A percentile compares a stretch with the other conserved stretches of the same genome.
Conservation (phyloP, 2,888 invertebrate species). For the Mamestra brassicae region DNA sequence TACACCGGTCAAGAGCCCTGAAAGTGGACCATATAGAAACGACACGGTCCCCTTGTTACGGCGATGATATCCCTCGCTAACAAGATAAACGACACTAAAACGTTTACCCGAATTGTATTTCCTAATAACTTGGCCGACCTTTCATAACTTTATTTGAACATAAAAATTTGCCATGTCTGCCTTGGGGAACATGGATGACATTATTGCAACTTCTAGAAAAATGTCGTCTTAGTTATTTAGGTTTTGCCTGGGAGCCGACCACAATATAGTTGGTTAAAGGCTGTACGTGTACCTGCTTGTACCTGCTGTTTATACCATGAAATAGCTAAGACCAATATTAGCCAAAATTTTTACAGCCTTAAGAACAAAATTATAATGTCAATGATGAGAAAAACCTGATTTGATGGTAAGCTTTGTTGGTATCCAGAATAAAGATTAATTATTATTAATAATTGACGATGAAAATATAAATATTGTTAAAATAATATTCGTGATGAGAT, state of each 20-base stretch:
- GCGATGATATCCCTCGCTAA: constrained; percentile 49
- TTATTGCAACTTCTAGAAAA: neutral
- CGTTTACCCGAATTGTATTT: constrained; percentile 52
- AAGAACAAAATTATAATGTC: no score
- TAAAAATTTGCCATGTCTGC: neutral
- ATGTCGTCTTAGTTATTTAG: no score
- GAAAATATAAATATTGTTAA: constrained; percentile 6
- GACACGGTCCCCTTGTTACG: constrained; percentile 59
- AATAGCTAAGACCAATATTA: neutral
- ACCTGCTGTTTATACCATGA: no score
- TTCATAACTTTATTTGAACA: constrained; percentile 24
- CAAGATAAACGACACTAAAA: constrained; percentile 57
- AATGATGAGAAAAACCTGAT: no score
- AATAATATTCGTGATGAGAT: neutral
- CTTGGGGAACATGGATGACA: neutral
- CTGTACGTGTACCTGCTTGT: no score
- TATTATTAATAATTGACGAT: neutral
- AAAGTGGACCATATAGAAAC: constrained; percentile 32
- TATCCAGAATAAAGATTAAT: no score
- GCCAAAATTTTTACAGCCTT: neutral
- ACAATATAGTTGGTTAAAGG: no score
- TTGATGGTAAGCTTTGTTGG: no score
- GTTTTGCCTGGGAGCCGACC: no score
- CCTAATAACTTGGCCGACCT: constrained; percentile 35
- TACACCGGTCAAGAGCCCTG: constrained; percentile 19